Base-by-base conservation (phyloP, 2,797 vertebrate species). In the Sebastes kiyomatsui region DNA sequence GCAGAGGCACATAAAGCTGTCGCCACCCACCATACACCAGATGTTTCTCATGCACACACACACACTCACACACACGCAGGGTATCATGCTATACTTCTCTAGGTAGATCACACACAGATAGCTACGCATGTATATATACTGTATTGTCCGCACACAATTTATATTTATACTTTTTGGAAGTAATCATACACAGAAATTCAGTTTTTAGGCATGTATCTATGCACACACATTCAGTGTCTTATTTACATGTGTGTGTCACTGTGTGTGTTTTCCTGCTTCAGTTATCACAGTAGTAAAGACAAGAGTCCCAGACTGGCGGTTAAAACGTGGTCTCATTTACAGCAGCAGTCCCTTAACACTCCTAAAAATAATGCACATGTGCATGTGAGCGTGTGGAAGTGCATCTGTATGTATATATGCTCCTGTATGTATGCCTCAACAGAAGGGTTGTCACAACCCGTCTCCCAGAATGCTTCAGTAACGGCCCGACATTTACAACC, bases 1-100 rank as follows among this genome's bases (percentile, higher is more conserved):
- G 93, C 94, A 90, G 91, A 93, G 88, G 95, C 92, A 93, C 94
- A 95, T 95, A 95, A 96, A 95, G 92, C 95, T 96, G 95, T 94
- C 90, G 90, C 90, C 92, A 93, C 95, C 93, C 91, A 89, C 93
- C 90, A 93, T 92, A 94, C 93, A 94, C 96, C 95, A 96, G 95
- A 96, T 96, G 96, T 96, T 96, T 95, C 89, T 89, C 83, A 91
- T 90, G 80, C 93, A 82, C 91, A 87, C 90, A 90, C 67, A 87
- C 72, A 82, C 79, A 85, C 79, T 62, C 83, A 73, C 79, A 91
- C 75, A 80, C 67, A 74, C 14, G 16, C 55, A 68, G 80, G 80
- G 49, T 82, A 77, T 84, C 67, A 77, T 85, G 68, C 72, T 81
- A 85, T 87, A 84, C 71, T 73, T 77, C 42, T 79, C 72, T 33